A percentile compares a stretch with the other conserved stretches of the same genome.
Evolutionary conservation across 2,797 vertebrate genomes (phyloP).

Genomic region (Notamacropus eugenii): DNA sequence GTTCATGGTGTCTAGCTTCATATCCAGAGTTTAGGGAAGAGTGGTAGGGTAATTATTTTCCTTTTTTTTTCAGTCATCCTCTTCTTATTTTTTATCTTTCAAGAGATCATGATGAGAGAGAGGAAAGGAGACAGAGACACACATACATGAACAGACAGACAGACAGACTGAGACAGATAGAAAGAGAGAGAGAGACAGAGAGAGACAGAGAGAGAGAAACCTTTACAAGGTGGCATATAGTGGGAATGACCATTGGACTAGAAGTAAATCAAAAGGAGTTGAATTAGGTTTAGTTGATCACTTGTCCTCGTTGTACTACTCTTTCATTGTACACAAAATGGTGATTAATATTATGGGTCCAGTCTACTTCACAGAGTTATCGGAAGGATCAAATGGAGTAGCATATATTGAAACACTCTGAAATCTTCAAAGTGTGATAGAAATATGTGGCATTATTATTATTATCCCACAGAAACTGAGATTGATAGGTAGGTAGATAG

Average conservation of each 20-base stretch:
- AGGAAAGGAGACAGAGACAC: neutral
- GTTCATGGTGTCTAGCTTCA: neutral
- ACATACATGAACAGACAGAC: no score
- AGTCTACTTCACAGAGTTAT: neutral
- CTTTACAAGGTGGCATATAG: neutral
- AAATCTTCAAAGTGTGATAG: neutral
- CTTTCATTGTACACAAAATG: neutral
- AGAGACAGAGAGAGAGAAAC: no score
- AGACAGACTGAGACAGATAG: no score
- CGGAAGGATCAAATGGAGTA: neutral
- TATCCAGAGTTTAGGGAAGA: neutral
- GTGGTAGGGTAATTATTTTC: neutral
- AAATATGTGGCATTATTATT: slow-evolving; percentile 6
- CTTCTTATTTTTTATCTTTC: neutral
- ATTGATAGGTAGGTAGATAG: neutral
- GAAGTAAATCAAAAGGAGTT: neutral
- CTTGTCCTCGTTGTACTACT: neutral
- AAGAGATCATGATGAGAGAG: neutral
- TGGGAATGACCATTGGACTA: neutral
- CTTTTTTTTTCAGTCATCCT: neutral
- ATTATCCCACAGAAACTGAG: neutral
- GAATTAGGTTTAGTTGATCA: neutral
- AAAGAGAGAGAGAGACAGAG: no score
- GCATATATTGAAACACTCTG: neutral
- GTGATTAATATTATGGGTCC: neutral